These are phyloP conservation scores for Grammomys surdaster DNA, from an alignment of 2,113 vertebrate genomes.

Conservation along the genomic window DNA sequence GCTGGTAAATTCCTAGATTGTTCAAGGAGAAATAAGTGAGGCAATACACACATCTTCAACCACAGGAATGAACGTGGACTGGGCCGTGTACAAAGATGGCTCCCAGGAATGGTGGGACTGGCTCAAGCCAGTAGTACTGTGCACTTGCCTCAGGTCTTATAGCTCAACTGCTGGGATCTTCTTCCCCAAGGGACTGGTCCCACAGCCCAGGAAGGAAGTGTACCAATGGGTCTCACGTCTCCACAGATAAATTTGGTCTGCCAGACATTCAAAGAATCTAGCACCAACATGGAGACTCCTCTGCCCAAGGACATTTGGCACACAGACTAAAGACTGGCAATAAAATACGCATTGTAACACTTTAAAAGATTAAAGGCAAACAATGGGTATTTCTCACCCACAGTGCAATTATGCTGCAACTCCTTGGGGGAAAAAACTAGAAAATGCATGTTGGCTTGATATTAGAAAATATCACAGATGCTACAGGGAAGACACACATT, in stretches of 20 bases:
- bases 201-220: background rate
- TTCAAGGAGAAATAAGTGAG: background rate
- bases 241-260: background rate
- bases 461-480: background rate
- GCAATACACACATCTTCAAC: background rate
- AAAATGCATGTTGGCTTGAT: background rate
- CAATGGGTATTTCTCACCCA: background rate
- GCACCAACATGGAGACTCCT: background rate
- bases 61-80: background rate
- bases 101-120: background rate
- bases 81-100: no score
- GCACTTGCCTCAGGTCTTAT: background rate
- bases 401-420: background rate
- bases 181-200: background rate
- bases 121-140: background rate
- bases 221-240: background rate
- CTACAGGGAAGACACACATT: fast-evolving
- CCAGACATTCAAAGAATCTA: background rate
- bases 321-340: background rate
- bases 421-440: background rate
- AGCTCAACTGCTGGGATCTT: background rate
- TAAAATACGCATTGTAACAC: background rate
- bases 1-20: background rate
- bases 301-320: background rate
- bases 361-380: background rate